Evolutionary conservation across 2,888 invertebrate species (phyloP).

Genomic region (Dione vanillae): DNA sequence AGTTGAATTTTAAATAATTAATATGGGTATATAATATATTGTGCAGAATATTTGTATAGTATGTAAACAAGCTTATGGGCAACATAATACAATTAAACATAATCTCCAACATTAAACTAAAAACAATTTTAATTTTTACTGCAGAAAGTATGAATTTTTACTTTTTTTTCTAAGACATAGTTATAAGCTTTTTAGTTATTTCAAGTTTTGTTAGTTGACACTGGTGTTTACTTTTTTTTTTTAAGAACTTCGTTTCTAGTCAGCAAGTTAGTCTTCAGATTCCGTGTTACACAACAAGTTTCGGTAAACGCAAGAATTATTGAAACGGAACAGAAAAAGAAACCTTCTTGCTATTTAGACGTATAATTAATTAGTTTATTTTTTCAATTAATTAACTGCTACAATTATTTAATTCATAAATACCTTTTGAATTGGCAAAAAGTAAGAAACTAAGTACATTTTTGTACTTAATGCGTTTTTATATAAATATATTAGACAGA

Average conservation of each 20-base stretch:
- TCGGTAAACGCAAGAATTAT: constrained; percentile 28
- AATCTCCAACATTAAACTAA: too few relatives aligned
- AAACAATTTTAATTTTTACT: too few relatives aligned
- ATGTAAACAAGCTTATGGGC: too few relatives aligned
- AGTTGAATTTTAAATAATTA: constrained; percentile 38
- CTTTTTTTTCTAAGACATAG: too few relatives aligned
- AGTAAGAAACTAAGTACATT: too few relatives aligned
- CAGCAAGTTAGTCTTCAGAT: background rate
- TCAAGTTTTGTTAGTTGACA: background rate
- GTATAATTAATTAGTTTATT: constrained; percentile 5
- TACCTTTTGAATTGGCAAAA: too few relatives aligned
- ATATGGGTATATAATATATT: background rate
- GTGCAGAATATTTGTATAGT: too few relatives aligned
- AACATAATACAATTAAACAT: too few relatives aligned
- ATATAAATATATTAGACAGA: too few relatives aligned
- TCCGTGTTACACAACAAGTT: constrained; percentile 30
- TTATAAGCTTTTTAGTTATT: background rate
- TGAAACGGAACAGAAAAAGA: constrained; percentile 28
- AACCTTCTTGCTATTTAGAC: constrained; percentile 5
- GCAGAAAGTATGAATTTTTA: too few relatives aligned
- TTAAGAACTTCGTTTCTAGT: background rate
- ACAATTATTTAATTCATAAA: background rate
- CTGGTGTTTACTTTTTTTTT: background rate
- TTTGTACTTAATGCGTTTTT: too few relatives aligned
- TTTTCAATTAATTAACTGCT: background rate